phyloP scores from a whole-genome alignment of 2,113 vertebrate genomes.

The Otocyon megalotis region DNA sequence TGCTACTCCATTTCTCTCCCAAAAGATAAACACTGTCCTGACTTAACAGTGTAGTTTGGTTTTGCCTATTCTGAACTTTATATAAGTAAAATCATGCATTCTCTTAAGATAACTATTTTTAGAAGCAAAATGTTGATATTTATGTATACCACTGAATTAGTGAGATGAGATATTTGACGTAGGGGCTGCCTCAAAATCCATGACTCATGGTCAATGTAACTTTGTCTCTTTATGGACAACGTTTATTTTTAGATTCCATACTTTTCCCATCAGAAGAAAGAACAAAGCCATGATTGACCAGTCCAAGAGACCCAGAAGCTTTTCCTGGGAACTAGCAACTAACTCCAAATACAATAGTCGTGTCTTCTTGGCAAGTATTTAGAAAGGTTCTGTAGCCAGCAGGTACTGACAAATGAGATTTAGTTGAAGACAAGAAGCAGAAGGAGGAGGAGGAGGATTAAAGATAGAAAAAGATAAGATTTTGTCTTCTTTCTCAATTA shows the following conservation, averaged over 20 bases:
- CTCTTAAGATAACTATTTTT: conserved; percentile 28
- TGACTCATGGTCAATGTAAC: neutral
- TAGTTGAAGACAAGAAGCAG: neutral
- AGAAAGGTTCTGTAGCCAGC: neutral
- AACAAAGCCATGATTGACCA: neutral
- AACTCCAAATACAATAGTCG: neutral
- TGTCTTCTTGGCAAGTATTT: neutral
- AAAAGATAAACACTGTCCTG: neutral
- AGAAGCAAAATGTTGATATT: neutral
- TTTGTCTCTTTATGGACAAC: neutral
- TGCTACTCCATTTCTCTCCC: neutral
- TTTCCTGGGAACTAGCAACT: neutral
- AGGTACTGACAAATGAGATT: neutral
- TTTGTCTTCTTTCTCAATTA: neutral
- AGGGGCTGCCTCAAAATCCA: neutral
- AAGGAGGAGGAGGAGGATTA: neutral
- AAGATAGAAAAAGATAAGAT: neutral
- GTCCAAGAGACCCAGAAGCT: neutral
- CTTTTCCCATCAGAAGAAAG: neutral
- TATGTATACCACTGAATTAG: neutral
- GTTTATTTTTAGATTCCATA: neutral
- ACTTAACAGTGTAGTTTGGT: neutral
- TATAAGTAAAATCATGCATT: neutral
- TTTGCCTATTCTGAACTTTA: neutral
- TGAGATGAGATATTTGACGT: neutral